phyloP scores from a whole-genome alignment of 2,113 vertebrate species.

The Perca schrenkii region DNA sequence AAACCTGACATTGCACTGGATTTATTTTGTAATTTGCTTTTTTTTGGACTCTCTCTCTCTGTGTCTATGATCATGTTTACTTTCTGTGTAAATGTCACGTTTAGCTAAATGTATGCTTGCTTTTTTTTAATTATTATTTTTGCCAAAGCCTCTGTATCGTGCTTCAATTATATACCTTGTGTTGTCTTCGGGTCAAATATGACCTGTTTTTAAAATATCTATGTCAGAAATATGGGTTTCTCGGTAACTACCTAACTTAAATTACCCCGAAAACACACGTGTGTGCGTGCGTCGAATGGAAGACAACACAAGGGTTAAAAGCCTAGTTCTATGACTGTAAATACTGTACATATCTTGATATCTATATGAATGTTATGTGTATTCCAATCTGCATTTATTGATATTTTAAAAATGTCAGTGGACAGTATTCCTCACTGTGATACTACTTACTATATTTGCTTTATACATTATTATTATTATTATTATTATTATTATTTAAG shows the following conservation, averaged over 20 bases:
- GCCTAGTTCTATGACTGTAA: constrained; percentile 71
- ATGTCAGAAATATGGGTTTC: no score
- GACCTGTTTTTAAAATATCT: no score
- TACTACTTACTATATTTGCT: constrained; percentile 83
- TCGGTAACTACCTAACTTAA: no score
- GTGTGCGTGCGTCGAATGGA: no score
- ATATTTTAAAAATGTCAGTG: constrained; percentile 80
- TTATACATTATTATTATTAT: constrained; percentile 67
- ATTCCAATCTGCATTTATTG: constrained; percentile 83
- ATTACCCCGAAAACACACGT: no score
- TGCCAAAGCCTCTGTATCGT: constrained; percentile 84
- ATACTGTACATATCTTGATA: constrained; percentile 83
- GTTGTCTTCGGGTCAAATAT: no score
- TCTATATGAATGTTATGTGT: constrained; percentile 85
- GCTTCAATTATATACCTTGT: constrained; percentile 43
- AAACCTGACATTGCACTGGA: constrained; percentile 85
- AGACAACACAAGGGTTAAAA: background rate
- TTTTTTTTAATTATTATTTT: constrained; percentile 72
- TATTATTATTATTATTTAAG: constrained; percentile 80
- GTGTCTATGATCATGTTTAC: constrained; percentile 71
- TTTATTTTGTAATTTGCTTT: constrained; percentile 69
- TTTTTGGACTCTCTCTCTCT: constrained; percentile 69
- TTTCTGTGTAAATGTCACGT: constrained; percentile 75
- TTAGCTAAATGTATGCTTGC: constrained; percentile 77
- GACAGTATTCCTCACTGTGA: constrained; percentile 86